Evolutionary conservation across 1,140 invertebrate genomes (phyloP).

Genomic region (Arctopsyche grandis): DNA sequence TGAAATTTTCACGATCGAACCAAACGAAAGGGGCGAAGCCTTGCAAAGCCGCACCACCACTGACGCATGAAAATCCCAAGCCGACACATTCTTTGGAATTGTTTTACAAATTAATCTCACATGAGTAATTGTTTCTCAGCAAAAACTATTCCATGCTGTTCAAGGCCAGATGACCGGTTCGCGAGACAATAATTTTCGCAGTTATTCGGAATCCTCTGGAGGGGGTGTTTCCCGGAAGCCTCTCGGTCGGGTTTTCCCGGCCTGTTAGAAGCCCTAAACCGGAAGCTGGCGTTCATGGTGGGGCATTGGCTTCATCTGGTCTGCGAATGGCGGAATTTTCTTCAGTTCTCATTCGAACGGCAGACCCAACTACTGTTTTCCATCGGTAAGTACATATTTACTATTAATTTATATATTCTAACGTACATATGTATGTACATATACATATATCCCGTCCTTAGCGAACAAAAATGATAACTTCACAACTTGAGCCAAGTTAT

Average conservation of each 20-base stretch:
- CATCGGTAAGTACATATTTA: neutral
- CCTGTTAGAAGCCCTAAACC: neutral
- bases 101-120: neutral
- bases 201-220: too few species aligned
- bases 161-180: neutral
- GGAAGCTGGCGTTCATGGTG: neutral
- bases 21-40: too few species aligned
- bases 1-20: too few species aligned
- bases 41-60: too few species aligned
- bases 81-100: neutral
- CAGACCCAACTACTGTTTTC: too few species aligned
- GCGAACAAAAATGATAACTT: too few species aligned
- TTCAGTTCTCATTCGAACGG: too few species aligned
- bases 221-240: neutral
- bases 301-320: neutral
- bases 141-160: too few species aligned
- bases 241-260: neutral
- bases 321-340: neutral
- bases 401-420: neutral
- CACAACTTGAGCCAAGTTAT: too few species aligned
- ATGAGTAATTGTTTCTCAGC: neutral
- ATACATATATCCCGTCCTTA: neutral
- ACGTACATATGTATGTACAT: neutral
- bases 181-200: too few species aligned
- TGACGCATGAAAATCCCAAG: neutral